Evolutionary conservation across 1,140 invertebrate genomes (phyloP), one percentile per base, ranked within the genome.

Genomic region (Neuroterus valhalla): DNA sequence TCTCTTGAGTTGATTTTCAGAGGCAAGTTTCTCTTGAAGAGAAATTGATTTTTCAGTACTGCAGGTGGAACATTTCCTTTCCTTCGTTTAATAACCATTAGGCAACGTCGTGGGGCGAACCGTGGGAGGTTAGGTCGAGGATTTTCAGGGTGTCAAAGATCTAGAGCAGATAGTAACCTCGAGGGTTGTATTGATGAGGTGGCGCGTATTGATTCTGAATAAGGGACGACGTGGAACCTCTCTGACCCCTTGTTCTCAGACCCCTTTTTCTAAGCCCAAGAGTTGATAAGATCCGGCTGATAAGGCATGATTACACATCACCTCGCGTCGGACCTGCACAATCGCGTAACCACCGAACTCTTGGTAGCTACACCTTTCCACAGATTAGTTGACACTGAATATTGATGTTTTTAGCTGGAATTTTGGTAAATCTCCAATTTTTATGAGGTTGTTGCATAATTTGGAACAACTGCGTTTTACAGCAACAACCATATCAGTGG

Each of bases 301-400:
- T 90, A 90, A 84, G 78, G 76, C 88, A 90, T 86, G 88, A 87
- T 89, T 89, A 85, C 87, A 81, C 81, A 80, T 76, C 55, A 62
- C 55, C 21, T 62, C 55, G 26, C 31, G 42, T 70, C 70, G 77
- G 74, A 79, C 78, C 74, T 71, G 68, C 52, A 62, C 55, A 62
- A 62, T 62, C 26, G 55, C n/a, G 31, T 62, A 21, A 50, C 71
- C 70, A 70, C 68, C 66, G 11, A 68, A 85, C 84, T 84, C 82
- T 85, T 23, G 42, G 26, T 19, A 38, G 8, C 52, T 62, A 62
- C 26, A 62, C 52, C 55, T 62, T 62, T 23, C 23, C 55, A 62
- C 23, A 15, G 31, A 31, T 26, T 15, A 26, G 15, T 23, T 62
- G 26, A 31, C 55, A 12, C 14, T 62, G 26, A 23, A 62, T 38